Evolutionary conservation across 2,888 invertebrate genomes (phyloP), one percentile per base, ranked within the genome.

Genomic region (Melanophora roralis): DNA sequence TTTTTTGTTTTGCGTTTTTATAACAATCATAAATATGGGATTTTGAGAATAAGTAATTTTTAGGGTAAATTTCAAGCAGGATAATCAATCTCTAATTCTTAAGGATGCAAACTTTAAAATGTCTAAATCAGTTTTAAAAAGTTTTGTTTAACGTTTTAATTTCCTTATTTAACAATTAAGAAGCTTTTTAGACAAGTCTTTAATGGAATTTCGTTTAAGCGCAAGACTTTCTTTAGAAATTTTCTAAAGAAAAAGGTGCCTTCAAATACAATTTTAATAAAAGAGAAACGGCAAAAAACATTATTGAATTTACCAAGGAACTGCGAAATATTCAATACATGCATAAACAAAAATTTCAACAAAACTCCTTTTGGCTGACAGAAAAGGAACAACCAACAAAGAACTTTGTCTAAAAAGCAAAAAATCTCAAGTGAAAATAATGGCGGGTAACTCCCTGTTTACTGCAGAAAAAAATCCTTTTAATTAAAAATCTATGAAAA

Each of bases 401-500:
- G 21, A 34, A 43, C 12, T 49, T 73, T 38, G 16, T 21, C 11
- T 45, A 45, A 60, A 45, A 27, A 65, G 21, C 0, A 57, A 36
- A 36, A 9, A 40, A 19, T 11, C 47, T 36, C 47, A 7, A 38
- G n/a, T 27, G 27, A 72, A 67, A 60, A 60, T 53, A 45, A 67
- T 32, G 59, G 34, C 38, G 47, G 11, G 12, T 9, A 32, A 55
- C 40, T 11, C 36, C 36, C 8, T 23, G 34, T 32, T 36, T 6
- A 1, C n/a, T 27, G 21, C 2, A 19, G 12, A n/a, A 32, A 34
- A 72, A 65, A 57, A 38, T 32, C n/a, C 14, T 68, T 75, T 80
- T 80, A 80, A 80, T 80, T 80, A 80, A 80, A 80, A 80, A 80
- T 80, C 80, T 76, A 80, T 80, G 67, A 75, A 76, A 76, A 62